Conservation (phyloP, 2,797 vertebrate genomes). For the Pteronotus mesoamericanus region DNA sequence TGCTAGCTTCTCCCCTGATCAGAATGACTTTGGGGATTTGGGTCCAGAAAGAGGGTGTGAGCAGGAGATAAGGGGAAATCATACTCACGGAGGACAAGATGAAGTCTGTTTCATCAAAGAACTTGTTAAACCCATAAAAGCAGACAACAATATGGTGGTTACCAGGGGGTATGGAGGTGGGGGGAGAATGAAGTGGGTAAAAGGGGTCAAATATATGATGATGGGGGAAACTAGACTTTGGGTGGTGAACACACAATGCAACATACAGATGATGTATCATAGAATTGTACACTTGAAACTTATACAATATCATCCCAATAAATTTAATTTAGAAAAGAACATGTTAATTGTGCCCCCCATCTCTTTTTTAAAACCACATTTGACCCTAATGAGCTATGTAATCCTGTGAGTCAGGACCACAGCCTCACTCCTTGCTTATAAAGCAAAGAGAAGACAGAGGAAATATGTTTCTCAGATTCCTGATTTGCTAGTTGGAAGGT, state of each 20-base stretch:
- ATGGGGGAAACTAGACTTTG: background rate
- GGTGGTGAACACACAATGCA: background rate
- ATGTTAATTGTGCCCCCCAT: background rate
- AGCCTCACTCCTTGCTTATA: background rate
- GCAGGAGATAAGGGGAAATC: background rate
- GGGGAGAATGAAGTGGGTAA: background rate
- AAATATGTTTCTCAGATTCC: background rate
- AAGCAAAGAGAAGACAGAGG: background rate
- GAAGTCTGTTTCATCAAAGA: background rate
- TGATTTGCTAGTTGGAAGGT: background rate
- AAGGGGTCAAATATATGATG: background rate
- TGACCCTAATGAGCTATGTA: background rate
- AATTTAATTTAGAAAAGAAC: background rate
- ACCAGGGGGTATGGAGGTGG: background rate
- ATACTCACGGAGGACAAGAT: background rate
- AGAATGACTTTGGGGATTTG: background rate
- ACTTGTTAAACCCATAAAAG: background rate
- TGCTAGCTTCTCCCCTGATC: background rate
- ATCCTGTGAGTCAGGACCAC: background rate
- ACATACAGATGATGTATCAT: background rate
- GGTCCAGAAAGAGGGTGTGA: background rate
- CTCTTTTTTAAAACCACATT: fast-evolving
- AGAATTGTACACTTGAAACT: background rate
- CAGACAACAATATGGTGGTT: background rate
- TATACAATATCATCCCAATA: background rate